phyloP scores from a whole-genome alignment of 2,888 invertebrate genomes.

The Drosophila fulvimacula region DNA sequence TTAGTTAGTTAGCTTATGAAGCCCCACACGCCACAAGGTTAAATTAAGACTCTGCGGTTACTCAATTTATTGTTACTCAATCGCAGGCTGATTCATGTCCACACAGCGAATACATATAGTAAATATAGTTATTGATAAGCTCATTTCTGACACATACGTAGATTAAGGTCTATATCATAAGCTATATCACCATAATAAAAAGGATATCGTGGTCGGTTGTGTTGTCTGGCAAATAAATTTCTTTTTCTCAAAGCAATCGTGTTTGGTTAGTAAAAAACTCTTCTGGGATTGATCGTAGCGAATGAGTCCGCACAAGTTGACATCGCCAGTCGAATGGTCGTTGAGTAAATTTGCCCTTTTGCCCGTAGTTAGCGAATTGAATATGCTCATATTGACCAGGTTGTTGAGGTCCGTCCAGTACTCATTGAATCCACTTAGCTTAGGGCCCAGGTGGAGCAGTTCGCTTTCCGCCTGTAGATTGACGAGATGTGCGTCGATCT shows the following conservation, averaged over 20 bases:
- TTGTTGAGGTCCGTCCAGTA: conserved; percentile 54
- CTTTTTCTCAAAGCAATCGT: neutral
- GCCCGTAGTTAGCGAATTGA: conserved; percentile 36
- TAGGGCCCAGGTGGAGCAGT: neutral
- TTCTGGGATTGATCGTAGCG: neutral
- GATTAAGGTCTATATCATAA: neutral
- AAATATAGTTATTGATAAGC: neutral
- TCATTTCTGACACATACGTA: neutral
- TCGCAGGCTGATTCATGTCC: conserved; percentile 4
- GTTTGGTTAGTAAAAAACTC: neutral
- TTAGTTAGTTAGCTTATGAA: conserved; percentile 20
- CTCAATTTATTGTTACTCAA: conserved; percentile 25
- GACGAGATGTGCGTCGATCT: conserved; percentile 20
- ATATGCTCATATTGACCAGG: accelerated
- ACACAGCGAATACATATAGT: neutral
- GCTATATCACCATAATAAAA: conserved; percentile 20
- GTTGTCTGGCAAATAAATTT: conserved; percentile 37
- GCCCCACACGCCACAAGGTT: conserved; percentile 8
- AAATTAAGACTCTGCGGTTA: conserved; percentile 13
- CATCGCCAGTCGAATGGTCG: accelerated
- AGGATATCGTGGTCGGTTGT: conserved; percentile 9
- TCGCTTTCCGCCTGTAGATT: conserved; percentile 25
- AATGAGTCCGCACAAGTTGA: conserved; percentile 19
- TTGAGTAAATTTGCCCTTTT: neutral
- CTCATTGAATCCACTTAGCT: neutral